A percentile compares a stretch with the other conserved stretches of the same genome.
Conservation (phyloP, 1,140 invertebrate genomes). For the Sipha flava region DNA sequence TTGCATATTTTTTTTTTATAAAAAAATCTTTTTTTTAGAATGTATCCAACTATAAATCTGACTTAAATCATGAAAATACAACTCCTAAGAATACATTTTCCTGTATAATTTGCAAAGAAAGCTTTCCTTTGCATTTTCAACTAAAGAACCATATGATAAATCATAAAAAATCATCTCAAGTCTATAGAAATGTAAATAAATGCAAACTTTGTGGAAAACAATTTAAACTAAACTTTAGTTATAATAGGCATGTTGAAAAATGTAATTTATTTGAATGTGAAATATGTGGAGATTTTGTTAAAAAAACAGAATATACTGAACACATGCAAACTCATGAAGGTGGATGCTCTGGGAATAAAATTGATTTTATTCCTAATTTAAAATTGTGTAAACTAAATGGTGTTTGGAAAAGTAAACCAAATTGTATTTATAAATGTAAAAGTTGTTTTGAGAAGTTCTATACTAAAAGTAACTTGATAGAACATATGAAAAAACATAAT, state of each 20-base stretch:
- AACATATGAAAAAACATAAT: not conserved
- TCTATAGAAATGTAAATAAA: not conserved
- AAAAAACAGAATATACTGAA: not conserved
- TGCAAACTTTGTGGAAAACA: not conserved
- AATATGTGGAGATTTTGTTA: not conserved
- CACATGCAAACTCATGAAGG: not conserved
- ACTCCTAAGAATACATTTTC: not conserved
- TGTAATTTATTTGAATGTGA: not conserved
- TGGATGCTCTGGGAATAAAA: not conserved
- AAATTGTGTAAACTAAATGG: not conserved
- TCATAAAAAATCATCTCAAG: not conserved
- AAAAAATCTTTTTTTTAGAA: not conserved
- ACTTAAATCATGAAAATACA: not conserved
- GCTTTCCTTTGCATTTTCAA: not conserved
- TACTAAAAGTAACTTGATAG: not conserved
- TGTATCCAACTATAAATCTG: not conserved
- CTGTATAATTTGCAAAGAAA: not conserved
- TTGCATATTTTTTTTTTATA: not conserved
- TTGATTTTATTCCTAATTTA: not conserved
- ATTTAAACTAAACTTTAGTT: not conserved
- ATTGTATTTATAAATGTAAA: not conserved
- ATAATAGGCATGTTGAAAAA: not conserved
- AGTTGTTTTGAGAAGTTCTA: not conserved
- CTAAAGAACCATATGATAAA: not conserved
- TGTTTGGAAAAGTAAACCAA: conserved; percentile 13